Percentiles rank a stretch among this genome's conserved stretches.
Evolutionary conservation across 2,113 vertebrate genomes (phyloP).

Genomic region (Grus americana): DNA sequence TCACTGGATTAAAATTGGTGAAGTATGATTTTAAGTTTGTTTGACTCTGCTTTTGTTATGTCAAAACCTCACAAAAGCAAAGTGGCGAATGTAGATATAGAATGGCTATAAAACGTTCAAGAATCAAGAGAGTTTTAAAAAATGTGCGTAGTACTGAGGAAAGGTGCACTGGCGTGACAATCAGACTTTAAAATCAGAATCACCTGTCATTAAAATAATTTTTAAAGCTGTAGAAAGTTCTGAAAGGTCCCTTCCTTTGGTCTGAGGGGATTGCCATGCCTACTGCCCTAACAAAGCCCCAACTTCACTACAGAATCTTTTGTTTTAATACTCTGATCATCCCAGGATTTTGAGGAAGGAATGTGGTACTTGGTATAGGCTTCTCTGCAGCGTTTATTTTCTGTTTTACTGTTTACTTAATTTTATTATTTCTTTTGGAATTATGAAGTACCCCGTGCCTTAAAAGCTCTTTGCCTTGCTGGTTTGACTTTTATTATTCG

Average conservation of each 20-base stretch:
- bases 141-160: background rate
- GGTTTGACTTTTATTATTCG: background rate
- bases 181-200: background rate
- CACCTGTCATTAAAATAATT: background rate
- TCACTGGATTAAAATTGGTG: background rate
- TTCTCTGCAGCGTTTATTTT: background rate
- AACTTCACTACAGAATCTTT: background rate
- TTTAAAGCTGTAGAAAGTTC: background rate
- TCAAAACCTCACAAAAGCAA: background rate
- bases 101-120: background rate
- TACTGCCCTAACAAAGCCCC: background rate
- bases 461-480: background rate
- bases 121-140: background rate
- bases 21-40: background rate
- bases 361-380: background rate
- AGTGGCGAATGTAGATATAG: background rate
- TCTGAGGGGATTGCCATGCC: background rate
- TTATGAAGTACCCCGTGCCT: background rate
- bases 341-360: background rate
- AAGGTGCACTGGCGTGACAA: fast-evolving
- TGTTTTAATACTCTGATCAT: background rate
- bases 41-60: background rate
- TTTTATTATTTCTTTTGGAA: background rate
- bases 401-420: background rate
- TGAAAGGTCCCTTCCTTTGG: background rate